A percentile compares a stretch with the other conserved stretches of the same genome.
These are phyloP conservation scores for Brevipalpus yothersi DNA, from an alignment of 1,140 invertebrate genomes.

Conservation along the genomic window DNA sequence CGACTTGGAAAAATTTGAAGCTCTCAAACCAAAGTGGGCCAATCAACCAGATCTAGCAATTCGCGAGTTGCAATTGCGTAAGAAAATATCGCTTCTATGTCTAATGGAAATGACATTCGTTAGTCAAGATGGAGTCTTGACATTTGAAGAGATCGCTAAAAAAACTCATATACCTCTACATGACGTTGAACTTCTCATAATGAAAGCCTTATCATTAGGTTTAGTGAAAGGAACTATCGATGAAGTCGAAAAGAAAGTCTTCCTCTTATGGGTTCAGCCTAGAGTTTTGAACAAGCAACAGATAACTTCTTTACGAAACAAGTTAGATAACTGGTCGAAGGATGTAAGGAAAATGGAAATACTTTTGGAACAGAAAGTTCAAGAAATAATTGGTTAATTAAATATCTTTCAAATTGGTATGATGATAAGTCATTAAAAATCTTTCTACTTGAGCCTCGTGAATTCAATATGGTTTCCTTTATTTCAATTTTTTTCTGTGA, in stretches of 20 bases:
- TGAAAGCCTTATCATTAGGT: constrained; percentile 89
- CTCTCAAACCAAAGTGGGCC: constrained; percentile 48
- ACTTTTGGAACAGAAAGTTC: not conserved
- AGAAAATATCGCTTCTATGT: constrained; percentile 83
- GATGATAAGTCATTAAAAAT: too few relatives aligned
- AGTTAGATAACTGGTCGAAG: constrained; percentile 50
- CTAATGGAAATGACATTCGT: constrained; percentile 76
- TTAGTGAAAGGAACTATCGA: constrained; percentile 84
- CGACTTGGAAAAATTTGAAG: constrained; percentile 60
- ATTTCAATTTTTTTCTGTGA: too few relatives aligned
- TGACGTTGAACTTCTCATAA: constrained; percentile 73
- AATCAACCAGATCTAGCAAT: constrained; percentile 60
- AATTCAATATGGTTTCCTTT: too few relatives aligned
- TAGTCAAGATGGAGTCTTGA: constrained; percentile 41
- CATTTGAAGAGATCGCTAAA: constrained; percentile 68
- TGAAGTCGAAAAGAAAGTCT: constrained; percentile 55
- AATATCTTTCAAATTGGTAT: too few relatives aligned
- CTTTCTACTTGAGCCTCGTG: too few relatives aligned
- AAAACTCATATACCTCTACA: constrained; percentile 51
- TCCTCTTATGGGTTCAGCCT: constrained; percentile 76
- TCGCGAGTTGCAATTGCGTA: constrained; percentile 52
- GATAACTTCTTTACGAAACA: constrained; percentile 36
- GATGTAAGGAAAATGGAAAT: constrained; percentile 44
- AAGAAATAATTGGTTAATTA: constrained; percentile 1
- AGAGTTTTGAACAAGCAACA: constrained; percentile 50